A percentile compares a stretch with the other conserved stretches of the same genome.
Evolutionary conservation across 2,888 invertebrate genomes (phyloP).

Genomic region (Ophraella communa): DNA sequence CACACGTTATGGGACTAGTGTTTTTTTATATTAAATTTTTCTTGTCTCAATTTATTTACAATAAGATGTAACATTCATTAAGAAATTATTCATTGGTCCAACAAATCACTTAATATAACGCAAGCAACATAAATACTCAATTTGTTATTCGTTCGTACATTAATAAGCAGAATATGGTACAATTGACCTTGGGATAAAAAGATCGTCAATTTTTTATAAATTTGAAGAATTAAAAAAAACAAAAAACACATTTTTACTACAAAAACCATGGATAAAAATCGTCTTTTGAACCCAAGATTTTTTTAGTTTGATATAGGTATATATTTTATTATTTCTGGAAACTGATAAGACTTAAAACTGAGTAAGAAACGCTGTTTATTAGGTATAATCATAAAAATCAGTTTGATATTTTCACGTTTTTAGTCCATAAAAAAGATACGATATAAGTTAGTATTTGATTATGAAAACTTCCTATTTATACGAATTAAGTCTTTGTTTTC

Average conservation of each 20-base stretch:
- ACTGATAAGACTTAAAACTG: too few species aligned
- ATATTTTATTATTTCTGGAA: too few species aligned
- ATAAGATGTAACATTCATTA: slow-evolving; percentile 27
- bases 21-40: slow-evolving; percentile 39
- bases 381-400: too few species aligned
- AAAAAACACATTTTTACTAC: too few species aligned
- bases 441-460: not conserved
- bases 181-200: not conserved
- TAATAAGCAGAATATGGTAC: slow-evolving; percentile 7
- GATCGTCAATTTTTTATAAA: not conserved
- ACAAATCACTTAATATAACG: slow-evolving; percentile 49
- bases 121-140: slow-evolving; percentile 29
- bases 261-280: too few species aligned
- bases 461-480: not conserved
- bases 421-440: not conserved
- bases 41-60: slow-evolving; percentile 37
- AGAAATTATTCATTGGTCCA: slow-evolving; percentile 51
- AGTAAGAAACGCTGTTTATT: too few species aligned
- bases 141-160: slow-evolving; percentile 15
- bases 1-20: slow-evolving; percentile 47
- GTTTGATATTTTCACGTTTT: too few species aligned
- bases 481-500: not conserved
- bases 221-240: too few species aligned
- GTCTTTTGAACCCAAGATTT: too few species aligned
- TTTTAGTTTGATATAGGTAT: too few species aligned